Evolutionary conservation across 1,140 invertebrate species (phyloP).

Genomic region (Globodera rostochiensis): DNA sequence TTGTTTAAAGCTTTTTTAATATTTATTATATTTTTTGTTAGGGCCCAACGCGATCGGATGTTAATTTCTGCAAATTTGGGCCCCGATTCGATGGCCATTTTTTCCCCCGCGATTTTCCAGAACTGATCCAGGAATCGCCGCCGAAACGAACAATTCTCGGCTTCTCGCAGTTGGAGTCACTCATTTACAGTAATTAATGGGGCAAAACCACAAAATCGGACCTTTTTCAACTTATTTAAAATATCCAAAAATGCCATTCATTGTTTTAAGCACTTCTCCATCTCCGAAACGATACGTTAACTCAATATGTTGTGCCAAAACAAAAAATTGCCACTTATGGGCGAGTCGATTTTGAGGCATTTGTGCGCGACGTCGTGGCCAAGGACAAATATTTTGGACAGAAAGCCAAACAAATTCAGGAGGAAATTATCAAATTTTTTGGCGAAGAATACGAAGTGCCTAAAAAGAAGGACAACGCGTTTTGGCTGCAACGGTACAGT

Average conservation of each 20-base stretch:
- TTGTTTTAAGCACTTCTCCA: slow-evolving; percentile 40
- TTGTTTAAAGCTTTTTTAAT: neutral
- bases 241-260: neutral
- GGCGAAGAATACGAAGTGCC: slow-evolving; percentile 25
- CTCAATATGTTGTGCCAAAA: slow-evolving; percentile 27
- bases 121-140: slow-evolving; percentile 41
- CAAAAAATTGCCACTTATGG: slow-evolving; percentile 24
- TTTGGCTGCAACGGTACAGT: slow-evolving; percentile 42
- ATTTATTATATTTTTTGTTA: neutral
- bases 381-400: slow-evolving; percentile 31
- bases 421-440: slow-evolving; percentile 43
- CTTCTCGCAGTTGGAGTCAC: slow-evolving; percentile 24
- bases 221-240: too few relatives aligned
- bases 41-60: slow-evolving; percentile 29
- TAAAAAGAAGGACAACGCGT: slow-evolving; percentile 29
- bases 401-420: slow-evolving; percentile 34
- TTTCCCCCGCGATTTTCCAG: slow-evolving; percentile 39
- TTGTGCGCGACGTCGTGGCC: slow-evolving; percentile 29
- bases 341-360: slow-evolving; percentile 13
- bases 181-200: slow-evolving; percentile 37
- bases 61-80: slow-evolving; percentile 44
- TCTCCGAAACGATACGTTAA: slow-evolving; percentile 25
- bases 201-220: neutral
- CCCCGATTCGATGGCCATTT: slow-evolving; percentile 46
- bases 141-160: slow-evolving; percentile 43